Percentiles rank a stretch among this genome's conserved stretches.
phyloP scores from a whole-genome alignment of 2,797 vertebrate genomes.

The Glyptemys insculpta region DNA sequence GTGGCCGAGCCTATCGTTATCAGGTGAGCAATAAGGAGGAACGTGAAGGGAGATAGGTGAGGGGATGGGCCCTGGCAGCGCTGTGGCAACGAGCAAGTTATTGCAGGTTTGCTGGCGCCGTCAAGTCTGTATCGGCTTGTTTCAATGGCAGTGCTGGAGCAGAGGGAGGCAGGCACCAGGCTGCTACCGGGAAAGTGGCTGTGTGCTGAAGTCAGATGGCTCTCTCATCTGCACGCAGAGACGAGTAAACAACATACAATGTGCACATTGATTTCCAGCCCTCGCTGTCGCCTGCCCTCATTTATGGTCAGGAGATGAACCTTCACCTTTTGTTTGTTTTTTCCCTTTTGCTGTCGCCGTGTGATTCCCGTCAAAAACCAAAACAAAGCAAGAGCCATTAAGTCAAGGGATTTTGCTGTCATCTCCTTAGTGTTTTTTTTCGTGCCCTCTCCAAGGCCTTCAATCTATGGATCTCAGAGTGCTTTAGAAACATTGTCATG shows the following conservation, averaged over 20 bases:
- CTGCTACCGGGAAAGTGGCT: not conserved
- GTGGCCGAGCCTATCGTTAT: slow-evolving; percentile 46
- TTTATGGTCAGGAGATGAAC: slow-evolving; percentile 39
- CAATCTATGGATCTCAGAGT: fast-evolving
- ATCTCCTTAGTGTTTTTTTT: not conserved
- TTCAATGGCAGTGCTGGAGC: slow-evolving; percentile 44
- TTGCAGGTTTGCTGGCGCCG: slow-evolving; percentile 82
- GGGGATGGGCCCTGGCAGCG: slow-evolving; percentile 67
- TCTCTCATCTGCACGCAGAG: slow-evolving; percentile 31
- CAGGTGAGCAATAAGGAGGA: slow-evolving; percentile 72
- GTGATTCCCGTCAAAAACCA: not conserved
- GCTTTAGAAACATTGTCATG: not conserved
- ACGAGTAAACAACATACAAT: slow-evolving; percentile 32
- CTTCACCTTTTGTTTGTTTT: slow-evolving; percentile 7
- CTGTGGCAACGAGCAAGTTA: slow-evolving; percentile 69
- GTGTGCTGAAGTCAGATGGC: slow-evolving; percentile 24
- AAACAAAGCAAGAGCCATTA: not conserved
- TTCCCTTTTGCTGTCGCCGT: not conserved
- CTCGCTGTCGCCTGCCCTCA: not conserved
- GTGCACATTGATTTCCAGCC: not conserved
- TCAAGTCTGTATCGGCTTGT: slow-evolving; percentile 72
- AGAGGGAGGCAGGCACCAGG: slow-evolving; percentile 38
- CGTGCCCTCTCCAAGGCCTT: fast-evolving
- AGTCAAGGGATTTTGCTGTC: not conserved
- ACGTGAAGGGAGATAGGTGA: slow-evolving; percentile 64